phyloP scores from a whole-genome alignment of 1,140 invertebrate species.

The Dreissena polymorpha region DNA sequence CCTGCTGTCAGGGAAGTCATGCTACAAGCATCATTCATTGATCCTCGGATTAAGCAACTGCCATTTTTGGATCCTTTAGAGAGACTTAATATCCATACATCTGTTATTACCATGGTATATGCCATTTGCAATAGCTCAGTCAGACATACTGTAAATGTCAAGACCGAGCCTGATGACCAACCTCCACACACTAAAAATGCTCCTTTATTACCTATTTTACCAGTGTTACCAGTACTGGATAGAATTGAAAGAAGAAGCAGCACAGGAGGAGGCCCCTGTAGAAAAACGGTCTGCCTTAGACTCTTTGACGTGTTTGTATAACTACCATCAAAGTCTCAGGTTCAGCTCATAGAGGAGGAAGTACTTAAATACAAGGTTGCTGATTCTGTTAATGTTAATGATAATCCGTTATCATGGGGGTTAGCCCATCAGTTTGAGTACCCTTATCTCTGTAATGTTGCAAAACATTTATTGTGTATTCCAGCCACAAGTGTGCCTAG shows the following conservation, averaged over 20 bases:
- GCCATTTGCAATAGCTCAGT: slow-evolving; percentile 4
- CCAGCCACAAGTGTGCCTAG: slow-evolving; percentile 22
- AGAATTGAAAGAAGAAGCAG: neutral
- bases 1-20: slow-evolving; percentile 10
- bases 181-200: neutral
- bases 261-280: neutral
- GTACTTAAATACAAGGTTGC: neutral
- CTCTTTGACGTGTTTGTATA: slow-evolving; percentile 13
- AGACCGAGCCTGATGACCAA: slow-evolving; percentile 8
- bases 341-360: neutral
- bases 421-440: slow-evolving; percentile 17
- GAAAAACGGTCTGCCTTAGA: slow-evolving; percentile 8
- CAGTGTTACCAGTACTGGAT: too few species aligned
- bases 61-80: slow-evolving; percentile 18
- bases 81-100: slow-evolving; percentile 8
- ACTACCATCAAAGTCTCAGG: neutral
- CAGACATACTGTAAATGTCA: slow-evolving; percentile 9
- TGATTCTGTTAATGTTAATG: slow-evolving; percentile 15
- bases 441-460: slow-evolving; percentile 22
- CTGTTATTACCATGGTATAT: slow-evolving; percentile 3
- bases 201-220: neutral
- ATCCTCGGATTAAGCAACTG: neutral
- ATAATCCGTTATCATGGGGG: slow-evolving; percentile 22
- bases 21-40: slow-evolving; percentile 6
- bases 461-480: slow-evolving; percentile 17